Evolutionary conservation across 2,797 vertebrate species (phyloP).

Genomic region (Otus scops): DNA sequence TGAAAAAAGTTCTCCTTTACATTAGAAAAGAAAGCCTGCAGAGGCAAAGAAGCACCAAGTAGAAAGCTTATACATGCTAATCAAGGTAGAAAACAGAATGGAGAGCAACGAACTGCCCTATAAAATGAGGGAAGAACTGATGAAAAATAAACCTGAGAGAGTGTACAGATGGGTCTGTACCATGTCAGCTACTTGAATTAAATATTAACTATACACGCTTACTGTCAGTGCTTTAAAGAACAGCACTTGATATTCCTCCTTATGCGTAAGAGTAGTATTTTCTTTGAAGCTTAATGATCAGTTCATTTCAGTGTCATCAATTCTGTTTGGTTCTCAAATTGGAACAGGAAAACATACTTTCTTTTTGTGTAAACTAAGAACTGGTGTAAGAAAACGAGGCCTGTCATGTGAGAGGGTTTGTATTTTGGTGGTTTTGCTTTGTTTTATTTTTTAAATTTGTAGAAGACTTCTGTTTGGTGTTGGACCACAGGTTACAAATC

Average conservation of each 20-base stretch:
- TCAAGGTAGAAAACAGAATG: not conserved
- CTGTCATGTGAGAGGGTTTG: not conserved
- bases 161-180: not conserved
- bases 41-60: not conserved
- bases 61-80: not conserved
- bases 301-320: not conserved
- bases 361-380: not conserved
- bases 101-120: not conserved
- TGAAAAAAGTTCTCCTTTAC: not conserved
- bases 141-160: not conserved
- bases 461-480: not conserved
- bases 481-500: not conserved
- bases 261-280: not conserved
- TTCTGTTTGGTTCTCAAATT: not conserved
- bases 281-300: not conserved
- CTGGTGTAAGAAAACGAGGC: not conserved
- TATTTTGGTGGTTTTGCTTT: not conserved
- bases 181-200: constrained; percentile 5
- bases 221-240: not conserved
- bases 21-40: not conserved
- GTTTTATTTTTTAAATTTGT: not conserved
- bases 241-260: not conserved
- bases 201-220: constrained; percentile 14
- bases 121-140: not conserved
- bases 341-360: not conserved